Evolutionary conservation across 2,888 invertebrate species (phyloP), one percentile per base, ranked within the genome.

Genomic region (Eurois occulta): DNA sequence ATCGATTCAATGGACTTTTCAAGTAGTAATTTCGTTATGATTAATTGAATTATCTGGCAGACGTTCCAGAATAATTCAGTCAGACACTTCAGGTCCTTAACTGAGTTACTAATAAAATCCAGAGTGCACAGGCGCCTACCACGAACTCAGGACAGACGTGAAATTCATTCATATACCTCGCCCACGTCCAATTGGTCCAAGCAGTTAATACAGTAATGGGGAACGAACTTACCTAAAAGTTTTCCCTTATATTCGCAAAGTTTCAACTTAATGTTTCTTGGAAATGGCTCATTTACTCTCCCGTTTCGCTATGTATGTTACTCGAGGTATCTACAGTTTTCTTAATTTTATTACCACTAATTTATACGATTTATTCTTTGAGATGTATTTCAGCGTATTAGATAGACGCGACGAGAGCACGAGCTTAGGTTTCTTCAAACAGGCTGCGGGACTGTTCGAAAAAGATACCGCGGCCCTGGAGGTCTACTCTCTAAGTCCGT

Each of bases 141-240:
- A 88, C 87, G 88, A 80, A 82, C 85, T 86, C 86, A 60, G 79
- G 55, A 48, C 67, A 85, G 74, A 84, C 91, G 92, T 92, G 88
- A 95, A 94, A 92, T 94, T 94, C 94, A 94, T 95, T 95, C 94
- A 94, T 93, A 90, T 91, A 88, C 88, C 90, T 91, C 92, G 86
- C 95, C 95, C 94, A 95, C 95, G 91, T 91, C 90, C 94, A 95
- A 94, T 95, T 94, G 93, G 90, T 86, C 87, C 88, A 89, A 93
- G 91, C 92, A 86, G 92, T 93, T 94, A 93, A 94, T 93, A 87
- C 81, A 90, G 90, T 94, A 94, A 94, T 93, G 91, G 93, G 92
- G 92, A 94, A 93, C 92, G 89, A 92, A 91, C 91, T 89, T 88
- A 89, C 82, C 87, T 88, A 85, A 88, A 91, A 89, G 84, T 89